A percentile compares a stretch with the other conserved stretches of the same genome.
These are phyloP conservation scores for Chrysogorgia sp. DNA, from an alignment of 92 coral and sea anemone species.

Conservation along the genomic window DNA sequence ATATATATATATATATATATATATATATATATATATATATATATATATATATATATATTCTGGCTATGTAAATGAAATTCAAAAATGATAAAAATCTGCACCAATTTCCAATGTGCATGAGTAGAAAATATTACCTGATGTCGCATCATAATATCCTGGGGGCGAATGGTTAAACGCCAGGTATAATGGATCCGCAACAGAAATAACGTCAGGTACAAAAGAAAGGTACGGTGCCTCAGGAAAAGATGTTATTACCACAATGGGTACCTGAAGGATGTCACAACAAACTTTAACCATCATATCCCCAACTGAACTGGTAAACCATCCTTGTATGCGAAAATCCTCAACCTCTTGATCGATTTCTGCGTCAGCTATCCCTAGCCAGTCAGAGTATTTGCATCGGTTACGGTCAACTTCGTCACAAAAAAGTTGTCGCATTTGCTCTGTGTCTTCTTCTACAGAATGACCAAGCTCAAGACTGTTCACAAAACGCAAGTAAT, in stretches of 20 bases:
- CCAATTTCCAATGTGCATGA: not conserved
- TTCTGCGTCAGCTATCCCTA: conserved; percentile 27
- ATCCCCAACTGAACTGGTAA: conserved; percentile 55
- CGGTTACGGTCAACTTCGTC: conserved; percentile 20
- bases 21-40: no score
- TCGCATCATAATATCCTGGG: conserved; percentile 69
- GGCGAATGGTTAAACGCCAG: conserved; percentile 69
- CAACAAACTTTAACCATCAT: conserved; percentile 45
- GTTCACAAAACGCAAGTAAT: not conserved
- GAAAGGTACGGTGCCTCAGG: conserved; percentile 54
- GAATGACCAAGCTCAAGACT: conserved; percentile 43
- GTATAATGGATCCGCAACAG: conserved; percentile 47
- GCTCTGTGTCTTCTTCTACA: conserved; percentile 44
- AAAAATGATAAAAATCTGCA: not conserved
- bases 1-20: no score
- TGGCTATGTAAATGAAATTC: not conserved
- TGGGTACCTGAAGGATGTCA: conserved; percentile 27
- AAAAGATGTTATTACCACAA: conserved; percentile 58
- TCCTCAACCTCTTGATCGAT: conserved; percentile 6
- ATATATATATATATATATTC: no score
- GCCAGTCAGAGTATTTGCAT: conserved; percentile 30
- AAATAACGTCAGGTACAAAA: conserved; percentile 60
- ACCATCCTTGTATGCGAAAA: conserved; percentile 14
- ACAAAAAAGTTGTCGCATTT: conserved; percentile 40
- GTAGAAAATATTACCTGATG: conserved; percentile 52